Base-by-base conservation (phyloP, 2,113 vertebrate genomes). In the Oenanthe oenanthe region DNA sequence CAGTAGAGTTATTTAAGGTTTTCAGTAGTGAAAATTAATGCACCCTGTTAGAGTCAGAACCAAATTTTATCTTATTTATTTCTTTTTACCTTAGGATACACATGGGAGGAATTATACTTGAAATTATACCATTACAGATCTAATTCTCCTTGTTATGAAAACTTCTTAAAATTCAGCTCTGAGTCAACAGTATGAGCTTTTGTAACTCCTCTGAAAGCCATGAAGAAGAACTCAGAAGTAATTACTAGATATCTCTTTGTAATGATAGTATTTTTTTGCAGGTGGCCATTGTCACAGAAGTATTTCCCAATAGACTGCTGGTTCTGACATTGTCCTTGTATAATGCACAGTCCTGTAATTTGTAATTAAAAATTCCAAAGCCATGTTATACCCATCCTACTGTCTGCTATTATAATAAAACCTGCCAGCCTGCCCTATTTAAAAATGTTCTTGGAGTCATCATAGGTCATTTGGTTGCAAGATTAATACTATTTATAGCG, bases 331-430 rank as follows among this genome's bases (percentile, higher is more conserved):
- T 36, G 50, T 43, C 66, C 62, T 12, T 18, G 53, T 29, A 67
- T 13, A 79, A 53, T 47, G 24, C 25, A 84, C 1, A 28, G 42
- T n/a, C 17, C 38, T 28, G 18, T 17, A 53, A 67, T 71, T 82
- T 57, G 34, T 92, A 85, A 93, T 93, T 96, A 91, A 72, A 84
- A 92, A 62, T 89, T 70, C 71, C 75, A 34, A 92, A 83, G 71
- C 8, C 36, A 32, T 36, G 15, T 60, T 81, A 58, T 32, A 85
- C 45, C 38, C 72, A 87, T 31, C 63, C 68, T 72, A 26, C 54
- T 88, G 48, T 78, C 62, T 47, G 34, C 4, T 6, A 36, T 38
- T 74, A 25, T 34, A 50, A 86, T 86, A 88, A 51, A 74, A 85
- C 63, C 88, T 68, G 70, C 21, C 40, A 54, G 72, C 56, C 78